Conservation (phyloP, 1,140 invertebrate species). For the Wiebesia pumilae region DNA sequence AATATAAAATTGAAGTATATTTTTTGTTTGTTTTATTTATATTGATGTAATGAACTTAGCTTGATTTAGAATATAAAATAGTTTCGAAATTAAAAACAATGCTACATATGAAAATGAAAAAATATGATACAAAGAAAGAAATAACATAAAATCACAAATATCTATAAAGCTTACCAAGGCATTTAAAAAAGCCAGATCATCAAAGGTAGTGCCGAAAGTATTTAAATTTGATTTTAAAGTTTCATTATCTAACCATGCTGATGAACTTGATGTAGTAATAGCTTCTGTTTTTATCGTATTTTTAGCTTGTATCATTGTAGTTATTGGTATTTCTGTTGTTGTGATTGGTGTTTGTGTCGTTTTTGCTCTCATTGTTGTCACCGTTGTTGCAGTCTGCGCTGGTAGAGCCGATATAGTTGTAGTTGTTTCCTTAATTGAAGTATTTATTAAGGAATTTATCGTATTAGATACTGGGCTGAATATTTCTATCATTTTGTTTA, state of each 20-base stretch:
- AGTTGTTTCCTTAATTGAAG: conserved; percentile 45
- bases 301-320: conserved; percentile 43
- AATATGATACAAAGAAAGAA: not conserved
- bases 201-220: conserved; percentile 68
- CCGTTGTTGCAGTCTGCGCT: conserved; percentile 44
- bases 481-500: conserved; percentile 65
- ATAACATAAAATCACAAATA: not conserved
- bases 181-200: conserved; percentile 71
- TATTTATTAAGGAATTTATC: conserved; percentile 50
- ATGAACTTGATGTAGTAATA: not conserved
- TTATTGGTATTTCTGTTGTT: conserved; percentile 36
- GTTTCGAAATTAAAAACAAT: not conserved
- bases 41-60: too few relatives aligned
- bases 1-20: too few relatives aligned
- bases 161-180: conserved; percentile 64
- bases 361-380: conserved; percentile 52
- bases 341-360: conserved; percentile 49
- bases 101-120: not conserved
- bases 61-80: not conserved
- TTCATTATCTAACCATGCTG: conserved; percentile 36
- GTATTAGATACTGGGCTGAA: conserved; percentile 62
- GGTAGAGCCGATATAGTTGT: conserved; percentile 46
- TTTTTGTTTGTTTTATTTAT: too few relatives aligned
- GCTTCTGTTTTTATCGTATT: not conserved
- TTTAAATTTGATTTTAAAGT: conserved; percentile 60